phyloP scores from a whole-genome alignment of 2,113 vertebrate genomes.

The Barbus barbus region DNA sequence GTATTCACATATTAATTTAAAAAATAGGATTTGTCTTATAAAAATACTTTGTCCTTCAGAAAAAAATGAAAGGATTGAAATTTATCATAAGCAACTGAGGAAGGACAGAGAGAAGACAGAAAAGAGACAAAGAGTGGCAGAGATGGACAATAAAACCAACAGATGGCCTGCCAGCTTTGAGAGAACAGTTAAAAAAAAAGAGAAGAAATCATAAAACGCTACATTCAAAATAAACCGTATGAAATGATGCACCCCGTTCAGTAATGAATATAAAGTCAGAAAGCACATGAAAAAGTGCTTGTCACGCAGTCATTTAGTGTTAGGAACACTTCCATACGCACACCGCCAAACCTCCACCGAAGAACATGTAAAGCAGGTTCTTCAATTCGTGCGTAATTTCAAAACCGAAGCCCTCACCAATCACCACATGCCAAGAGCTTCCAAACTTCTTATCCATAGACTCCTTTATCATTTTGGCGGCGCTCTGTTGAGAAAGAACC shows the following conservation, averaged over 20 bases:
- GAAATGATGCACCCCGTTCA: background rate
- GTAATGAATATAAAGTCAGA: background rate
- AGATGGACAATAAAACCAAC: conserved; percentile 25
- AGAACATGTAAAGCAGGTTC: conserved; percentile 98
- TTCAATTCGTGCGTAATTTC: conserved; percentile 96
- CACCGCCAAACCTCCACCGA: conserved; percentile 90
- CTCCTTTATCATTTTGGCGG: conserved; percentile 99
- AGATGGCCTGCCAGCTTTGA: conserved; percentile 46
- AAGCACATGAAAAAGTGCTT: background rate
- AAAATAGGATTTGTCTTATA: conserved; percentile 46
- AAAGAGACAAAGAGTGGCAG: conserved; percentile 41
- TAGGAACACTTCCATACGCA: conserved; percentile 99
- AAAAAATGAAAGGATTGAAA: background rate
- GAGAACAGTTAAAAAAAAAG: background rate
- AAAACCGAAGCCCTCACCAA: conserved; percentile 94
- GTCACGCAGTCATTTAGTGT: conserved; percentile 52
- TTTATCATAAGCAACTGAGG: background rate
- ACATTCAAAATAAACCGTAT: background rate
- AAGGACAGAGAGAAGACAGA: conserved; percentile 25
- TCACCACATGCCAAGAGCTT: conserved; percentile 98
- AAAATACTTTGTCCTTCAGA: conserved; percentile 43
- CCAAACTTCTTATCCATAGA: conserved; percentile 99
- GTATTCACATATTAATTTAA: conserved; percentile 46
- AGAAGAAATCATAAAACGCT: conserved; percentile 44
- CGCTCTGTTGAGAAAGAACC: conserved; percentile 75